Evolutionary conservation across 2,113 vertebrate species (phyloP), one percentile per base, ranked within the genome.

Genomic region (Eudyptes chrysolophus): DNA sequence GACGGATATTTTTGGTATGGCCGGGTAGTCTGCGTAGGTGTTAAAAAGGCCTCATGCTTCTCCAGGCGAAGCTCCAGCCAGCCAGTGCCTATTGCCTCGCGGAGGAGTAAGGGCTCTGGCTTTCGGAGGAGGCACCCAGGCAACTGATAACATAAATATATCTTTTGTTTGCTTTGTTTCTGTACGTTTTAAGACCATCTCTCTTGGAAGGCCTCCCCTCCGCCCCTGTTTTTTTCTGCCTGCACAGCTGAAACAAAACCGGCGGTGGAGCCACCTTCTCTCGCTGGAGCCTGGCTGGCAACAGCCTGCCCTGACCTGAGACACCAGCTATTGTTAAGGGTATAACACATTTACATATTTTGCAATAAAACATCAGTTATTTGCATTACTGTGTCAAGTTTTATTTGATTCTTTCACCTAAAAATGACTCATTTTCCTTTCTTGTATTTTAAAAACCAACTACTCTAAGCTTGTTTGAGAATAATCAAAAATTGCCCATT

Each of bases 401-500:
- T 98, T 98, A 98, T 98, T 98, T 99, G 99, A 99, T 99, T 99
- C 99, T 99, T 99, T 99, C 98, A 99, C 98, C 98, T 99, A 98
- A 99, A 99, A 99, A 98, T 99, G 99, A 99, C 98, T 98, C 98
- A 98, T 99, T 99, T 99, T 99, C 99, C 99, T 99, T 99, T 99
- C 98, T 98, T 98, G 98, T 99, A 99, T 99, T 99, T 99, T 99
- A 99, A 99, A 99, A 99, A 99, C 99, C 98, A 99, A 99, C 98
- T 99, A 99, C 99, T 99, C 99, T 99, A 99, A 99, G 99, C 99
- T 99, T 99, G 99, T 99, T 99, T 99, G 99, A 99, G 99, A 99
- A 99, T 99, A 99, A 99, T 99, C 99, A 99, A 99, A 99, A 99
- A 99, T 99, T 99, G 99, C 99, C 99, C 99, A 99, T 99, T 99